Conservation (phyloP, 2,113 vertebrate genomes). For the Papio anubis region DNA sequence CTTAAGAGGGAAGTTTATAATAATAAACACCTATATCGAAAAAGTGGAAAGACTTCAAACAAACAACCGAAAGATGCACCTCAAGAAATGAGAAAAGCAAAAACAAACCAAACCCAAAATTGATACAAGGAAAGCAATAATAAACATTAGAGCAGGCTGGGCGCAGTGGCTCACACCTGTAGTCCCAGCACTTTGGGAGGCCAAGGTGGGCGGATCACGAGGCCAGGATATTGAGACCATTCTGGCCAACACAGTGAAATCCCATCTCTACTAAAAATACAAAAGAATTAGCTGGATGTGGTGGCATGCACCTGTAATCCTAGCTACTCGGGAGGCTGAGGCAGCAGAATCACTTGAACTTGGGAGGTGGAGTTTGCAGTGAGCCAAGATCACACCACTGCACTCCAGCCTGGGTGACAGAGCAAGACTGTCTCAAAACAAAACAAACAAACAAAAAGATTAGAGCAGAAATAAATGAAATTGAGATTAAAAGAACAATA, state of each 20-base stretch:
- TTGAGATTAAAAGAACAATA: neutral
- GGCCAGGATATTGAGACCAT: neutral
- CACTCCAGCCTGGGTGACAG: neutral
- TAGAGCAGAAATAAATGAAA: too few species aligned
- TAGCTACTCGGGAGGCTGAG: neutral
- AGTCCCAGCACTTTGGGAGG: neutral
- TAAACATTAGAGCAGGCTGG: neutral
- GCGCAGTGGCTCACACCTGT: neutral
- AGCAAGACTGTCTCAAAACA: neutral
- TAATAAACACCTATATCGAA: neutral
- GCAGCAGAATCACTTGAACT: neutral
- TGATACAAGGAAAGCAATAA: neutral
- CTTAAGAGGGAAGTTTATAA: neutral
- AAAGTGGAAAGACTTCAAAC: neutral
- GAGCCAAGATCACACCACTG: neutral
- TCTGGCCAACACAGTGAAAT: neutral
- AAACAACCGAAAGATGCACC: neutral
- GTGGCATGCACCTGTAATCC: neutral
- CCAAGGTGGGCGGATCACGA: accelerated
- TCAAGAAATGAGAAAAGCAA: neutral
- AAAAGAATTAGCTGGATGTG: neutral
- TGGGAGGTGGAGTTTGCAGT: neutral
- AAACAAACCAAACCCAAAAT: neutral
- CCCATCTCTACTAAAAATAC: neutral
- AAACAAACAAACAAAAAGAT: too few species aligned